These are phyloP conservation scores for Oxycera nigricornis DNA, from an alignment of 2,888 invertebrate genomes.

Conservation along the genomic window DNA sequence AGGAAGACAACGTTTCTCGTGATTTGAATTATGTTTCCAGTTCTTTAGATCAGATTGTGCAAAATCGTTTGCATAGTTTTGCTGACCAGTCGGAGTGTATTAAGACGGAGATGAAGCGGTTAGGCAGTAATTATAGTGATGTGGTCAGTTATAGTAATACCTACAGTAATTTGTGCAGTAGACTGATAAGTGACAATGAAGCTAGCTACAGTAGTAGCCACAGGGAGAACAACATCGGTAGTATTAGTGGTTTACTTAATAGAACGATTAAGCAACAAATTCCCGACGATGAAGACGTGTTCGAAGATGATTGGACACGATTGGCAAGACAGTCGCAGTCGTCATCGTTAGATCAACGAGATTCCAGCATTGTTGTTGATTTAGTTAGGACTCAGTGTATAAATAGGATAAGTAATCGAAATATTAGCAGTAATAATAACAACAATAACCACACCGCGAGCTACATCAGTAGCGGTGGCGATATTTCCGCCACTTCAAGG, in stretches of 20 bases:
- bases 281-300: constrained; percentile 19
- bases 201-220: constrained; percentile 40
- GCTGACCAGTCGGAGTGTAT: neutral
- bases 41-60: constrained; percentile 45
- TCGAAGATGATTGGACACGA: neutral
- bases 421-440: constrained; percentile 54
- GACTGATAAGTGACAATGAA: constrained; percentile 4
- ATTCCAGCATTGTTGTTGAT: constrained; percentile 43
- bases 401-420: constrained; percentile 47
- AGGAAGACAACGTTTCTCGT: constrained; percentile 54
- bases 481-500: neutral
- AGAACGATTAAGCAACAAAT: constrained; percentile 52
- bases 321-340: neutral
- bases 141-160: constrained; percentile 3
- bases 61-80: neutral
- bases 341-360: constrained; percentile 12
- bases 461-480: constrained; percentile 34
- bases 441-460: constrained; percentile 44
- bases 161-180: constrained; percentile 26
- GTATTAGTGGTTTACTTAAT: constrained; percentile 49
- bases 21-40: constrained; percentile 54
- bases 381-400: constrained; percentile 46
- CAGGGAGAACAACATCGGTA: constrained; percentile 50
- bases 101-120: neutral
- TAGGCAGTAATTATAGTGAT: neutral